Base-by-base conservation (phyloP, 1,140 invertebrate species). In the Tetramorium alpestre region DNA sequence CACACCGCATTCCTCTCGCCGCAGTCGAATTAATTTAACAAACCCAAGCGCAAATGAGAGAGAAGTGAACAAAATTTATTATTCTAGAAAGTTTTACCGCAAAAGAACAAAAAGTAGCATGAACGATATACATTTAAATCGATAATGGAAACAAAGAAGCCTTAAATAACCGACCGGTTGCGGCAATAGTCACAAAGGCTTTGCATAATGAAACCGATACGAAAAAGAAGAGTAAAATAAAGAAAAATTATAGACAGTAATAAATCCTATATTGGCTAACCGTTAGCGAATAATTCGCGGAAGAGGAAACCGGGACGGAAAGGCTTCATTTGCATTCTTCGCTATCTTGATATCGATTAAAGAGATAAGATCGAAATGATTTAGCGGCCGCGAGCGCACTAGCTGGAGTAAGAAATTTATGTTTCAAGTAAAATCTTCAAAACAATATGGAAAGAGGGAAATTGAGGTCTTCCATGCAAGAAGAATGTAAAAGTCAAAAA, bases 361-460 rank as follows among this genome's bases (percentile, higher is more conserved):
- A 44, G 33, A 67, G 84, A 86, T 58, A 86, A 58, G 49, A 80
- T 67, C 76, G 28, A 58, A 18, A 25, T n/a, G 73, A 78, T 18
- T 18, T 41, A n/a, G 10, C 38, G 33, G 7, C 10, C 10, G 16
- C 4, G 56, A 65, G 33, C n/a, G 33, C 64, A 3, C 28, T 13
- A 65, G 7, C 33, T 41, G 6, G 22, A 76, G 47, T 13, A 18
- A 11, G 49, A 77, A 77, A 44, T 25, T 77, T 77, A 13, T 54
- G 18, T 44, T 64, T 51, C 5, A 28, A 28, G 18, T 62, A 64
- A 64, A 64, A 10, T 38, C 60, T 64, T 56, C 5, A 7, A 56
- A 22, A 64, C 28, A 64, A 38, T 8, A 56, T 6, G 51, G 18
- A 7, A 33, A 33, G 33, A 33, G 3, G 33, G 33, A 33, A 33